Conservation (phyloP, 2,888 invertebrate species). For the Cistogaster globosa region DNA sequence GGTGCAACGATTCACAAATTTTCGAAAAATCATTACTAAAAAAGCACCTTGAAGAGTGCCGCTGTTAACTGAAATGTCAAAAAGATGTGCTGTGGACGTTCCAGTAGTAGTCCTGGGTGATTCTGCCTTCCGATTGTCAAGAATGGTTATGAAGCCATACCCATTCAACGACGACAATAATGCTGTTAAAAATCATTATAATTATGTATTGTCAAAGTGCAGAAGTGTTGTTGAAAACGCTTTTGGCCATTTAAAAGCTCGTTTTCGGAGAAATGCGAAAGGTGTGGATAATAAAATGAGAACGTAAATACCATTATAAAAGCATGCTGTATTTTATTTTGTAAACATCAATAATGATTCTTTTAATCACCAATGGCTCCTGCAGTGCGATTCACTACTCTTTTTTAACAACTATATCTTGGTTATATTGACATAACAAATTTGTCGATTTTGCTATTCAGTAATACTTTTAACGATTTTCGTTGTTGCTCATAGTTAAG, state of each 20-base stretch:
- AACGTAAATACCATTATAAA: background rate
- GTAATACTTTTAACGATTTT: too few species aligned
- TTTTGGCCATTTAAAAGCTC: conserved; percentile 3
- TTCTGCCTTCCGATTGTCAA: background rate
- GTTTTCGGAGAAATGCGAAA: background rate
- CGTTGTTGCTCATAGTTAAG: too few species aligned
- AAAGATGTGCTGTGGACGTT: background rate
- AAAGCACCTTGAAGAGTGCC: too few species aligned
- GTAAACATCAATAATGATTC: background rate
- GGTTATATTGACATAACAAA: too few species aligned
- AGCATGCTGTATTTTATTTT: background rate
- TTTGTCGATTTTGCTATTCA: too few species aligned
- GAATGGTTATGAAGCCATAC: background rate
- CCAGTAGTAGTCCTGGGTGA: background rate
- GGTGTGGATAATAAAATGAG: background rate
- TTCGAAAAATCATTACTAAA: too few species aligned
- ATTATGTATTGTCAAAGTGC: background rate
- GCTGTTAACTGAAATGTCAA: too few species aligned
- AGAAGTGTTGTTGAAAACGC: background rate
- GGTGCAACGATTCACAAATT: too few species aligned
- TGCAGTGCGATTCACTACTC: too few species aligned
- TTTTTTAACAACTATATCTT: too few species aligned
- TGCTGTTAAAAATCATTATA: background rate
- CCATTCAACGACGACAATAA: background rate
- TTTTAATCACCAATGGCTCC: background rate